Evolutionary conservation across 2,888 invertebrate species (phyloP), one percentile per base, ranked within the genome.

Genomic region (Drosophila nigritarsus): DNA sequence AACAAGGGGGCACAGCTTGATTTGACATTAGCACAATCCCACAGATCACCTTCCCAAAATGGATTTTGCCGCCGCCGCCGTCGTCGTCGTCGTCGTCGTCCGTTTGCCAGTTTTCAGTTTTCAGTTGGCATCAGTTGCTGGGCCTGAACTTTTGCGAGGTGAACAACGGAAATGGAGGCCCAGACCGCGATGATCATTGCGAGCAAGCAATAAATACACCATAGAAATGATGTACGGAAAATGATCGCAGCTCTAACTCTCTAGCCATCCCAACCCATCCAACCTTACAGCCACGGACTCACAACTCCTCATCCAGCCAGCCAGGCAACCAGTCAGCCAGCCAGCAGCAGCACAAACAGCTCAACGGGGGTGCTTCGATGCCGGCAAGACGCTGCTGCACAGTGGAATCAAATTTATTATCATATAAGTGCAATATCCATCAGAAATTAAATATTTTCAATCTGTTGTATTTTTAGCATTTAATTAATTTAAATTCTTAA

Each of bases 1-100:
- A 87, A 87, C 89, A 88, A 89, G 87, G 84, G 87, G 87, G 87
- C 91, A 91, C 91, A 91, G 91, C 91, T 91, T 91, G 91, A 91
- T 91, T 91, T 91, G 91, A 91, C 91, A 91, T 91, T 90, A 90
- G 90, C 90, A 90, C 91, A 91, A 91, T 90, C 91, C 91, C 91
- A 90, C 90, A 88, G 83, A 83, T 88, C 86, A 87, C 90, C 89
- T 91, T 84, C 90, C 89, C 87, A 87, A 90, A 90, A 91, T 90
- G 90, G 90, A 83, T 89, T 87, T 87, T 76, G 82, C 89, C 87
- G 85, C 83, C 81, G 73, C 51, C 70, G 77, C 51, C 69, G 62
- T 30, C 55, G 71, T 65, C 24, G 54, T 30, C 55, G 71, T 65
- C 24, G 54, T 54, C 51, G 66, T 59, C 30, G 60, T 59, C 63